Evolutionary conservation across 2,888 invertebrate species (phyloP).

Genomic region (Ectemnius continuus): DNA sequence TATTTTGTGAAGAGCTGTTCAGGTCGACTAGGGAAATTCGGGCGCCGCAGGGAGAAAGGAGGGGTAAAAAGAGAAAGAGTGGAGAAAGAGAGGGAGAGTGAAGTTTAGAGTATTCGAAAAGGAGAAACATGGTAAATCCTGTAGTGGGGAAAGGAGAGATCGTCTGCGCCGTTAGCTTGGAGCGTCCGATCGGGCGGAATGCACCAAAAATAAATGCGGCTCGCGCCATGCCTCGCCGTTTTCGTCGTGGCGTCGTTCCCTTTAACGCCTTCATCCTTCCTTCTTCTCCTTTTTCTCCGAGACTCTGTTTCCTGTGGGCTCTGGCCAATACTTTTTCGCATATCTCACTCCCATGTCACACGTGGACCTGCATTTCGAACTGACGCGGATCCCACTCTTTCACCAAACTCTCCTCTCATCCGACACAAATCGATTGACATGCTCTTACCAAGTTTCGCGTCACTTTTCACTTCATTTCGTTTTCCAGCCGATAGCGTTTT

Average conservation of each 20-base stretch:
- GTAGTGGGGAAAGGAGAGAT: conserved; percentile 44
- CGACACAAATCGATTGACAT: not conserved
- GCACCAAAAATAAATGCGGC: conserved; percentile 70
- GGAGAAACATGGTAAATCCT: conserved; percentile 33
- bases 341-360: too few relatives aligned
- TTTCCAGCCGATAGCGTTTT: too few relatives aligned
- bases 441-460: too few relatives aligned
- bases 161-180: conserved; percentile 50
- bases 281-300: conserved; percentile 23
- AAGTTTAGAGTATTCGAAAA: conserved; percentile 57
- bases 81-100: conserved; percentile 14
- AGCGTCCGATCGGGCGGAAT: conserved; percentile 66
- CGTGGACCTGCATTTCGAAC: too few relatives aligned
- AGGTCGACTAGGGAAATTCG: not conserved
- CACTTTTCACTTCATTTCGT: too few relatives aligned
- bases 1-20: too few relatives aligned
- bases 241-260: conserved; percentile 57
- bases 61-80: conserved; percentile 31
- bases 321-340: too few relatives aligned
- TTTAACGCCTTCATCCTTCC: conserved; percentile 41
- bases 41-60: conserved; percentile 37
- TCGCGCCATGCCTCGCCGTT: too few relatives aligned
- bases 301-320: conserved; percentile 1
- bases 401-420: too few relatives aligned
- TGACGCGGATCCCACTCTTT: too few relatives aligned